Evolutionary conservation across 2,113 vertebrate species (phyloP).

Genomic region (Caretta caretta): DNA sequence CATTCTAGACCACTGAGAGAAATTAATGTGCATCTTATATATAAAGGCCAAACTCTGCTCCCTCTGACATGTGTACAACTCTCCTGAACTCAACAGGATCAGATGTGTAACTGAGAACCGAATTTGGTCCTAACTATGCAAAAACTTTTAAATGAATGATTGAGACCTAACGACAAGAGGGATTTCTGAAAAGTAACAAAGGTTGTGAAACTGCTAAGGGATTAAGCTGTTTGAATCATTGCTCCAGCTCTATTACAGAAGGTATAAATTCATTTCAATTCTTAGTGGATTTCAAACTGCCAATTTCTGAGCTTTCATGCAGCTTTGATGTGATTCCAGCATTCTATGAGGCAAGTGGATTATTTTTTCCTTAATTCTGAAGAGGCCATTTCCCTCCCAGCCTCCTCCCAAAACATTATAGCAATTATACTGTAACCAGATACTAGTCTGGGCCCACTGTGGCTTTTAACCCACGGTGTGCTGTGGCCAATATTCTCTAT

Average conservation of each 20-base stretch:
- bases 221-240: slow-evolving; percentile 66
- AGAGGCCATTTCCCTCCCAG: slow-evolving; percentile 26
- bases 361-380: slow-evolving; percentile 57
- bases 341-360: slow-evolving; percentile 76
- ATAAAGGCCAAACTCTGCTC: background rate
- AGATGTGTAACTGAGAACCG: background rate
- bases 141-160: slow-evolving; percentile 13
- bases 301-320: slow-evolving; percentile 59
- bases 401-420: background rate
- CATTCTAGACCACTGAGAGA: background rate
- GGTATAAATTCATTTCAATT: slow-evolving; percentile 75
- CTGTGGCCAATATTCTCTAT: background rate
- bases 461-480: background rate
- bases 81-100: background rate
- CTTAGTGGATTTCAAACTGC: slow-evolving; percentile 66
- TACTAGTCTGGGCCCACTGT: background rate
- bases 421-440: slow-evolving; percentile 19
- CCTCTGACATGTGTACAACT: background rate
- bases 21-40: background rate
- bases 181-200: slow-evolving; percentile 55
- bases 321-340: slow-evolving; percentile 77
- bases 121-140: slow-evolving; percentile 1
- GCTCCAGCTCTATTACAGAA: slow-evolving; percentile 65
- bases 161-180: slow-evolving; percentile 34
- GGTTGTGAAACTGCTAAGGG: slow-evolving; percentile 61